Evolutionary conservation across 2,888 invertebrate species (phyloP), one percentile per base, ranked within the genome.

Genomic region (Dastarcus helophoroides): DNA sequence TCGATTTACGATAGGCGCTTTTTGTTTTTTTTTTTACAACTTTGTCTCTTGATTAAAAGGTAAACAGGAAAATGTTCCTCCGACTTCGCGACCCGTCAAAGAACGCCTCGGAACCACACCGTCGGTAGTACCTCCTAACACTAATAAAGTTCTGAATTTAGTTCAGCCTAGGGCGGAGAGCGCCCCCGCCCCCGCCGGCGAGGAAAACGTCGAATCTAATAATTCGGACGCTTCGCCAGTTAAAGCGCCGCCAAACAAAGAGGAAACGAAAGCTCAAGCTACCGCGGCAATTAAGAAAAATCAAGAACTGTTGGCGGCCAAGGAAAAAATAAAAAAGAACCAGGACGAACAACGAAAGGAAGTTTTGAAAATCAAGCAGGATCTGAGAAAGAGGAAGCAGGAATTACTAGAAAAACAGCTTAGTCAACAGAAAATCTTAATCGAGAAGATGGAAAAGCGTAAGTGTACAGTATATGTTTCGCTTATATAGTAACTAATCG

Each of bases 381-480:
- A 89, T 48, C 64, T 90, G 48, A 76, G 84, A 32, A 84, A 85
- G 50, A 69, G 89, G 0, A 89, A 89, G 40, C 85, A 88, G 48
- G 82, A 82, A 40, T 57, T 94, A 36, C 60, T 94, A n/a, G 79
- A 88, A 40, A 88, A 84, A 37, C 88, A 91, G 55, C 64, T 94
- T n/a, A 76, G 79, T 16, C 85, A 91, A 48, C 88, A 93, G 63
- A 81, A 82, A 53, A 63, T 79, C 30, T 67, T 93, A 13, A 77
- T 94, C 35, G 79, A 83, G 43, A 74, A 81, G 38, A 68, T 90
- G 14, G 90, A 91, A 52, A 76, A 79, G 29, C 76, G 77, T 67
- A 63, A 68, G 53, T 48, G 6, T 17, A 17, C n/a, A 7, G 8
- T 17, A 17, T 17, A 17, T 17, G 6, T 17, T 17, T 6, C 19